Evolutionary conservation across 92 coral and sea anemone species (phyloP).

Genomic region (Epizoanthus stellaris): DNA sequence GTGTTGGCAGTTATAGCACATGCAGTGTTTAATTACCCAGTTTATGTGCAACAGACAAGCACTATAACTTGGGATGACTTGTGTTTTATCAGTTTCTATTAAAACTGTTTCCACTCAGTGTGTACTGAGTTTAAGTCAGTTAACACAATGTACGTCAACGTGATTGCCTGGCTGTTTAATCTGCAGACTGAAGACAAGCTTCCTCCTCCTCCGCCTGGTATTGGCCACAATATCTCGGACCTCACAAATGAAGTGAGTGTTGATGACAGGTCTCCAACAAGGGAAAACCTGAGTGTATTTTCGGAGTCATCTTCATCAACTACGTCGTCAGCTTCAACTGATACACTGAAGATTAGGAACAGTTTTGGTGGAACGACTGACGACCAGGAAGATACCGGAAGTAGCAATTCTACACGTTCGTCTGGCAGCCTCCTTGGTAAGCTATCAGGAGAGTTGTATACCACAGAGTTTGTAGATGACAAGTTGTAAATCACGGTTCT

Average conservation of each 20-base stretch:
- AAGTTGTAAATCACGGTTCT: not conserved
- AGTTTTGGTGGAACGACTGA: conserved; percentile 69
- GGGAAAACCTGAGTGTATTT: conserved; percentile 66
- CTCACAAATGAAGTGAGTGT: conserved; percentile 90
- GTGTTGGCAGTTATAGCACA: no score
- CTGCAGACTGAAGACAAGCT: conserved; percentile 34
- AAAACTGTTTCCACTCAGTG: no score
- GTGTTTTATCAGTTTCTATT: no score
- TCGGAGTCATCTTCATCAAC: conserved; percentile 77
- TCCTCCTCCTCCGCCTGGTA: conserved; percentile 38
- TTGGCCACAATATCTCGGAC: conserved; percentile 58
- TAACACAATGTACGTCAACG: no score
- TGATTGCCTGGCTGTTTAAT: not conserved
- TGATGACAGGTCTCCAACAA: conserved; percentile 79
- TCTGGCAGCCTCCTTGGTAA: conserved; percentile 88
- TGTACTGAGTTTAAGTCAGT: no score
- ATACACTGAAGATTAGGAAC: conserved; percentile 81
- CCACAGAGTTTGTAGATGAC: conserved; percentile 32
- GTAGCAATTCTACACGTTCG: conserved; percentile 74
- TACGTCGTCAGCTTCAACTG: conserved; percentile 80
- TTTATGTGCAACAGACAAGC: no score
- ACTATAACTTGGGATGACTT: no score
- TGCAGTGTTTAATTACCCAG: no score
- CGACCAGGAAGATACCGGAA: conserved; percentile 73
- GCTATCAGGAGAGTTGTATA: conserved; percentile 45